Evolutionary conservation across 2,113 vertebrate species (phyloP).

Genomic region (Periophthalmodon schlosseri): DNA sequence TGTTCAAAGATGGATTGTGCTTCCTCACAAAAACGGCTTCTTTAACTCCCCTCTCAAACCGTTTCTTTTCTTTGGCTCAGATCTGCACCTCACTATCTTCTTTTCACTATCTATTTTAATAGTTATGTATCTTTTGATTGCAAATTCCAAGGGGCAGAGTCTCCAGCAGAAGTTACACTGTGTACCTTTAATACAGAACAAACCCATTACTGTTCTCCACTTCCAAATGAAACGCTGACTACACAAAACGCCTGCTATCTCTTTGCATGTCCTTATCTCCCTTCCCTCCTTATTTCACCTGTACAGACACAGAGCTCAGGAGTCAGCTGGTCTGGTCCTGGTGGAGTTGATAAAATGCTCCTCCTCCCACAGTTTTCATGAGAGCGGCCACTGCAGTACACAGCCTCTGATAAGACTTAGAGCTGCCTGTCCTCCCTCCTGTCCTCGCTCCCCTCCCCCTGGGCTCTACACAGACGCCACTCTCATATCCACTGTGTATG

Average conservation of each 20-base stretch:
- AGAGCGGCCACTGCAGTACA: constrained; percentile 44
- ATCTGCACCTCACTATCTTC: no score
- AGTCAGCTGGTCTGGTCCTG: constrained; percentile 36
- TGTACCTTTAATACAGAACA: not conserved
- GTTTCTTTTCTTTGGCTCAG: no score
- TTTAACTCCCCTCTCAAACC: no score
- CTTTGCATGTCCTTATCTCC: not conserved
- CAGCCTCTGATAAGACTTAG: constrained; percentile 58
- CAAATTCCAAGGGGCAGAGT: no score
- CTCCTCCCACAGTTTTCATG: constrained; percentile 21
- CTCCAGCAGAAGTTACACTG: no score
- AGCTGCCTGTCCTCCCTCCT: constrained; percentile 44
- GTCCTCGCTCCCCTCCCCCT: constrained; percentile 21
- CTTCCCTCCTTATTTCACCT: not conserved
- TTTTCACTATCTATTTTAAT: no score
- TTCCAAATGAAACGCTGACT: not conserved
- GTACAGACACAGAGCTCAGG: constrained; percentile 8
- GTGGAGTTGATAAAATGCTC: not conserved
- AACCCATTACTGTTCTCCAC: not conserved
- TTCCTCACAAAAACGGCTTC: no score
- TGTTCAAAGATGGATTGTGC: no score
- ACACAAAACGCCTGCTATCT: not conserved
- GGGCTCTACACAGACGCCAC: not conserved
- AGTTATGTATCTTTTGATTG: no score
- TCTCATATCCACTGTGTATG: not conserved